These are phyloP conservation scores for Petrocephalus sullivani DNA, from an alignment of 2,797 vertebrate genomes.

Conservation along the genomic window DNA sequence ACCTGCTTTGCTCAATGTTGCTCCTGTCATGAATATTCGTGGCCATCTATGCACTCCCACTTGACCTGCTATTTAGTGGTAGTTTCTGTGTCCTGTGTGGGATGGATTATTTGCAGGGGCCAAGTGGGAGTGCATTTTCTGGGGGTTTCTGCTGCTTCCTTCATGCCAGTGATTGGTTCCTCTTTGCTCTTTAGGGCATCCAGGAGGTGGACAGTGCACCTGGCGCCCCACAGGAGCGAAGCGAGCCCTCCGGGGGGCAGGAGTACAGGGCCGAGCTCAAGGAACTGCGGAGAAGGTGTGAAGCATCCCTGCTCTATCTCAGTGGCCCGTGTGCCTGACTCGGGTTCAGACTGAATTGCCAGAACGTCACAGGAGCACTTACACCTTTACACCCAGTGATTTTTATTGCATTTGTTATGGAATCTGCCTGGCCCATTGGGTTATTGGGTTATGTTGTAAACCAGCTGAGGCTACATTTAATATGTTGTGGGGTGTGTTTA, in stretches of 20 bases:
- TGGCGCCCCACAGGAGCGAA: slow-evolving; percentile 81
- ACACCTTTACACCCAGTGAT: neutral
- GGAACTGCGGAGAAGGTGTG: slow-evolving; percentile 75
- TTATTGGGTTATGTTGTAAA: neutral
- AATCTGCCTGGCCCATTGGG: no score
- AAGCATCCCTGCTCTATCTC: neutral
- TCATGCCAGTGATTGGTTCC: neutral
- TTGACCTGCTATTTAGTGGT: neutral
- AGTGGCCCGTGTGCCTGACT: neutral
- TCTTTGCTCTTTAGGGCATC: slow-evolving; percentile 52
- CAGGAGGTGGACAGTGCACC: slow-evolving; percentile 72
- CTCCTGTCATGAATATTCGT: neutral
- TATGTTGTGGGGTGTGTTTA: neutral
- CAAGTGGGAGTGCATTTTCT: no score
- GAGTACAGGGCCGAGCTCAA: slow-evolving; percentile 58
- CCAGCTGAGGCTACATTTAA: neutral
- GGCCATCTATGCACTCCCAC: neutral
- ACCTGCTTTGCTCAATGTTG: neutral
- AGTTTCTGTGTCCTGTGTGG: neutral
- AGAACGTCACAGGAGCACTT: neutral
- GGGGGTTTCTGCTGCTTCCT: neutral
- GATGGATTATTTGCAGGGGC: neutral
- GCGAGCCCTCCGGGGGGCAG: slow-evolving; percentile 47
- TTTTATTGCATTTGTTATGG: no score
- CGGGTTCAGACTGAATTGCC: neutral